Base-by-base conservation (phyloP, 2,113 vertebrate species). In the Hylia prasina region DNA sequence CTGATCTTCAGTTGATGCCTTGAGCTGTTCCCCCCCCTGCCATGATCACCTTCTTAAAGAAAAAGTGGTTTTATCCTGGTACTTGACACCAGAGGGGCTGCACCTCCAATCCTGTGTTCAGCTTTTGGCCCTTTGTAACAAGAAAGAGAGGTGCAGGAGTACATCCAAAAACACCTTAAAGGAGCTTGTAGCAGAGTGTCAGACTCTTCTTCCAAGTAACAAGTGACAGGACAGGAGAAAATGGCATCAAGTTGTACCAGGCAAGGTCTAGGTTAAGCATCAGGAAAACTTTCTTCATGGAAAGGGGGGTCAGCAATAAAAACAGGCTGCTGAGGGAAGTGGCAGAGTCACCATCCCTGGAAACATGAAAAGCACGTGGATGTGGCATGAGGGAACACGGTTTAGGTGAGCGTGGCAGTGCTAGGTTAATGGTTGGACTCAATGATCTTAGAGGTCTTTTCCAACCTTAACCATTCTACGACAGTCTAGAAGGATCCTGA, bases 331-430 rank as follows among this genome's bases (percentile, higher is more conserved):
- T 1, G 0, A 66, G 9, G 15, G 13, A 51, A 45, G 19, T 21
- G 8, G 7, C 4, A 14, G 31, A 50, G 33, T 44, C 1, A 0
- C 15, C 22, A 58, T 50, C 31, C 15, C 31, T 51, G 18, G 37
- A 58, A 73, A 11, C 8, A 7, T 44, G 35, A 42, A 57, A 58
- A 73, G 20, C 27, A 24, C 6, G 6, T 44, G 39, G 31, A 24
- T 58, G 37, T 58, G 33, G 50, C 68, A 37, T 0, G 0, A 28
- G 23, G 27, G 44, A 10, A 33, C 37, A 28, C 24, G 22, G 10
- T 66, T 89, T 73, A 39, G 23, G 33, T 33, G 7, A 44, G 35
- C 10, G 24, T 51, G 23, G 23, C 22, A 20, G 15, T n/a, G 13
- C 8, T 73, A 37, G 13, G 10, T 58, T 65, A n/a, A n/a, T n/a